Evolutionary conservation across 2,797 vertebrate genomes (phyloP).

Genomic region (Toxotes lorentzi): DNA sequence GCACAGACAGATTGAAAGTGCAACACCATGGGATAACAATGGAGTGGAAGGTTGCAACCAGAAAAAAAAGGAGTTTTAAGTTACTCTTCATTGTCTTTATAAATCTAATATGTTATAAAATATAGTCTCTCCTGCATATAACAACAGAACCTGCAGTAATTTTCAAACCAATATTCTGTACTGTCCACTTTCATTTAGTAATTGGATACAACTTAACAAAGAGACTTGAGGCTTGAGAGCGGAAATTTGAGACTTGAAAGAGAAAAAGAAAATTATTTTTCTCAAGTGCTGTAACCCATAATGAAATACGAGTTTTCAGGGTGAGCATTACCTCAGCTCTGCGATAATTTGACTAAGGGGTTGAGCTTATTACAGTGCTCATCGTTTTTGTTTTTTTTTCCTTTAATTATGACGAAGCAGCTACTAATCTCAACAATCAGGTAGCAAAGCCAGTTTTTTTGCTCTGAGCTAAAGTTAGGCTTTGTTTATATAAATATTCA

Average conservation of each 20-base stretch:
- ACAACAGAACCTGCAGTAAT: not conserved
- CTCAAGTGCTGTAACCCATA: not conserved
- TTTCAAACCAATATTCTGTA: not conserved
- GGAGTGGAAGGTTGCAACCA: not conserved
- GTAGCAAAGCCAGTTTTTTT: not conserved
- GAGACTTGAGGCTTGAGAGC: constrained; percentile 1
- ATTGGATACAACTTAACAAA: not conserved
- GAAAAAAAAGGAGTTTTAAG: not conserved
- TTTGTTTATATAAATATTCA: not conserved
- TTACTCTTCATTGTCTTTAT: not conserved
- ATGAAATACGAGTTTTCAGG: constrained; percentile 9
- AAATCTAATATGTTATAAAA: not conserved
- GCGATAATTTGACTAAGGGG: not conserved
- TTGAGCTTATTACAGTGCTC: not conserved
- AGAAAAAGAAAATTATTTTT: constrained; percentile 1
- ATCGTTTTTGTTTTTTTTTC: not conserved
- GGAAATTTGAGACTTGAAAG: constrained; percentile 21
- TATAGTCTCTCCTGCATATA: not conserved
- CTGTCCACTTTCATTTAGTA: constrained; percentile 1
- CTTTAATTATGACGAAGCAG: not conserved
- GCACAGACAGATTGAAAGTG: not conserved
- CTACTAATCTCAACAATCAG: constrained; percentile 4
- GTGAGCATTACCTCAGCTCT: not conserved
- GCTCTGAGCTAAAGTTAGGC: not conserved
- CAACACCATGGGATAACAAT: not conserved